Percentiles rank a stretch among this genome's conserved stretches.
These are phyloP conservation scores for Coluber constrictor DNA, from an alignment of 2,797 vertebrate genomes.

Conservation along the genomic window DNA sequence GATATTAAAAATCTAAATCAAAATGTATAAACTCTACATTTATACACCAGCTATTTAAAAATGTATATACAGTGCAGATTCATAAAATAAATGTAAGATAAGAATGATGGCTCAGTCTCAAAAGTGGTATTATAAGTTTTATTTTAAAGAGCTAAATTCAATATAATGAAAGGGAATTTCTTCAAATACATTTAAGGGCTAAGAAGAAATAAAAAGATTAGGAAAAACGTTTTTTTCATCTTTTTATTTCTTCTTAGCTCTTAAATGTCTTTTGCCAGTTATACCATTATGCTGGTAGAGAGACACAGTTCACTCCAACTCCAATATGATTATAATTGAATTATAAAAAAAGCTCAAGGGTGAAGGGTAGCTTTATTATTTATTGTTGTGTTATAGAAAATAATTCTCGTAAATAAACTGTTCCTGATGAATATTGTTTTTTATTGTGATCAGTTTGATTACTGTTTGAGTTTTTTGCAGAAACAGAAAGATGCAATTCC, in stretches of 20 bases:
- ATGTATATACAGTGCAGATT: background rate
- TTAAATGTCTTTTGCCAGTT: background rate
- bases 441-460: background rate
- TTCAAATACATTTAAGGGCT: background rate
- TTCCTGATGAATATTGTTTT: background rate
- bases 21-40: background rate
- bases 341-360: background rate
- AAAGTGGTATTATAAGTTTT: background rate
- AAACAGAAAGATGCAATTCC: background rate
- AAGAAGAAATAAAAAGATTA: background rate
- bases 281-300: background rate
- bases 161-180: background rate
- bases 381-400: background rate
- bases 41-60: background rate
- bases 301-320: background rate
- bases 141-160: background rate
- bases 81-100: background rate
- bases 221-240: background rate
- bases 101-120: background rate
- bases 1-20: background rate
- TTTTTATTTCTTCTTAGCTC: background rate
- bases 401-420: background rate
- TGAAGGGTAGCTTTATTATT: background rate
- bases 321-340: background rate
- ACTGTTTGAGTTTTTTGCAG: conserved; percentile 23